Conservation (phyloP, 1,140 invertebrate species). For the Zophobas atratus region DNA sequence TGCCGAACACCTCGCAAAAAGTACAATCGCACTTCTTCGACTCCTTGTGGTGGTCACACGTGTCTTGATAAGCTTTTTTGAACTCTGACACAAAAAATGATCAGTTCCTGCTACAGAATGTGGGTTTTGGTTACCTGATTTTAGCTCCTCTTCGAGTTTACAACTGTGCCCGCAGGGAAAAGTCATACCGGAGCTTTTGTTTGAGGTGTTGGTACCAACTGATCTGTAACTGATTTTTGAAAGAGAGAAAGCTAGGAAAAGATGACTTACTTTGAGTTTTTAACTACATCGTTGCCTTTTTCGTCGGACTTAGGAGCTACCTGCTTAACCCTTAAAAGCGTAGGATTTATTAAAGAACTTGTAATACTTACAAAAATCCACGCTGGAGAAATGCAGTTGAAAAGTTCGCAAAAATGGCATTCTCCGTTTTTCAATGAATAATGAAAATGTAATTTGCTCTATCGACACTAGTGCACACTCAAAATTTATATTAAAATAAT, state of each 20-base stretch:
- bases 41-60: slow-evolving; percentile 54
- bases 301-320: not conserved
- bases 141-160: slow-evolving; percentile 50
- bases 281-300: not conserved
- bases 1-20: slow-evolving; percentile 64
- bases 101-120: not conserved
- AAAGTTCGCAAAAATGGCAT: too few relatives aligned
- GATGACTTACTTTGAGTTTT: slow-evolving; percentile 9
- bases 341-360: not conserved
- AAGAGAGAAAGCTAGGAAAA: not conserved
- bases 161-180: slow-evolving; percentile 45
- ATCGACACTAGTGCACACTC: too few relatives aligned
- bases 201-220: slow-evolving; percentile 8
- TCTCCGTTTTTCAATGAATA: too few relatives aligned
- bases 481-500: too few relatives aligned
- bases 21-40: slow-evolving; percentile 64
- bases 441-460: too few relatives aligned
- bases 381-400: too few relatives aligned
- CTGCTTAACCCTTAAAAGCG: slow-evolving; percentile 6
- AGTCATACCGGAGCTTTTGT: slow-evolving; percentile 23
- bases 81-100: slow-evolving; percentile 43
- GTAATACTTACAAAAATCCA: too few relatives aligned
- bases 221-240: not conserved
- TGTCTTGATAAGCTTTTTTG: slow-evolving; percentile 49
- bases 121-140: slow-evolving; percentile 38